Evolutionary conservation across 1,140 invertebrate species (phyloP).

Genomic region (Trissolcus basalis): DNA sequence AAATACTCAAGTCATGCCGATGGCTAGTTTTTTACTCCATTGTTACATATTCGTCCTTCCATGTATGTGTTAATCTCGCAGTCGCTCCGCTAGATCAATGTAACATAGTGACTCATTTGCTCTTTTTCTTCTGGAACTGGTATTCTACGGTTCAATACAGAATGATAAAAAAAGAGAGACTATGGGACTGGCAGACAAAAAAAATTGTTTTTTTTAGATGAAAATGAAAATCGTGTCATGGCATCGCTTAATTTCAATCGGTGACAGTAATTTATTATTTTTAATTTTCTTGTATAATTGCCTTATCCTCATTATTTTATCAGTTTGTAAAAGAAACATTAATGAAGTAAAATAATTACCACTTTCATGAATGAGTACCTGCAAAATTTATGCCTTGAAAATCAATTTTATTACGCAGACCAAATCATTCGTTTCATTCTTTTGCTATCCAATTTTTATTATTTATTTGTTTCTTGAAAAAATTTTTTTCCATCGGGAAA

Average conservation of each 20-base stretch:
- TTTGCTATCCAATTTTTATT: too few species aligned
- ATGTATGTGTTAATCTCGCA: constrained; percentile 21
- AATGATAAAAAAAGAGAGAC: constrained; percentile 26
- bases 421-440: too few species aligned
- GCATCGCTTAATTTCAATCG: constrained; percentile 23
- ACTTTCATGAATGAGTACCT: background rate
- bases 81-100: constrained; percentile 19
- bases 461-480: too few species aligned
- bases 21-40: constrained; percentile 42
- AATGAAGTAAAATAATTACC: background rate
- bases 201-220: constrained; percentile 31
- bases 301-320: constrained; percentile 2
- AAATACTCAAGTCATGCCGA: constrained; percentile 16
- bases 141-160: constrained; percentile 30
- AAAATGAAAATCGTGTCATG: constrained; percentile 48
- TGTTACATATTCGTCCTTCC: constrained; percentile 47
- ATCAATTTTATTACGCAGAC: too few species aligned
- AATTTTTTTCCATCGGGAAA: too few species aligned
- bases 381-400: background rate
- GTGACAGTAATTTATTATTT: constrained; percentile 20
- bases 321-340: background rate
- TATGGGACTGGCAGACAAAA: constrained; percentile 17
- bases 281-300: constrained; percentile 5
- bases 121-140: constrained; percentile 40
- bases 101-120: constrained; percentile 30